Conservation (phyloP, 2,797 vertebrate species). For the Coendou prehensilis region DNA sequence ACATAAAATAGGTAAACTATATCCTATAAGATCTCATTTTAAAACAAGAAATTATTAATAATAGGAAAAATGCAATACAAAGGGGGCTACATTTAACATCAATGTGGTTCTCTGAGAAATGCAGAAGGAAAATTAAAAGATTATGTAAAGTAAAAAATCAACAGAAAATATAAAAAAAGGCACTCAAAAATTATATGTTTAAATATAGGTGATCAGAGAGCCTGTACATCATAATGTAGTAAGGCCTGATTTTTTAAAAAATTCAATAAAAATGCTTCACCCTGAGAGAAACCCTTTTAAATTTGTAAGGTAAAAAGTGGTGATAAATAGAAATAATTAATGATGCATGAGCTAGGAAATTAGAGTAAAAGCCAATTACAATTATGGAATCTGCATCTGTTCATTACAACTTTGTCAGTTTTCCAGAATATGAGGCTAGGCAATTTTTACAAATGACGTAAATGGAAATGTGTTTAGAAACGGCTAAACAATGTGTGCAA, state of each 20-base stretch:
- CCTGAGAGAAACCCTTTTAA: slow-evolving; percentile 18
- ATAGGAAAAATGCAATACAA: slow-evolving; percentile 38
- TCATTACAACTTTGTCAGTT: slow-evolving; percentile 82
- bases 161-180: slow-evolving; percentile 55
- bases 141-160: slow-evolving; percentile 41
- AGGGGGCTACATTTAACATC: slow-evolving; percentile 51
- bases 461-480: slow-evolving; percentile 84
- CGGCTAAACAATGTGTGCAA: slow-evolving; percentile 82
- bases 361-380: slow-evolving; percentile 78
- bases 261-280: neutral
- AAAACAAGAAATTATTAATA: slow-evolving; percentile 47
- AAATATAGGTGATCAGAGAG: slow-evolving; percentile 5
- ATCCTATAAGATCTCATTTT: slow-evolving; percentile 24
- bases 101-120: slow-evolving; percentile 41
- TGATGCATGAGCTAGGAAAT: slow-evolving; percentile 77
- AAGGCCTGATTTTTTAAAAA: slow-evolving; percentile 7
- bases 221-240: neutral
- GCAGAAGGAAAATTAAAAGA: neutral
- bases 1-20: neutral
- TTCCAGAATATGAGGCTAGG: slow-evolving; percentile 82
- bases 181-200: slow-evolving; percentile 51
- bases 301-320: slow-evolving; percentile 38
- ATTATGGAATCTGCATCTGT: slow-evolving; percentile 84
- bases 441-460: slow-evolving; percentile 84
- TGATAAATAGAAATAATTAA: slow-evolving; percentile 76